Percentiles rank a stretch among this genome's conserved stretches.
Conservation (phyloP, 2,113 vertebrate genomes). For the Asarcornis scutulata region DNA sequence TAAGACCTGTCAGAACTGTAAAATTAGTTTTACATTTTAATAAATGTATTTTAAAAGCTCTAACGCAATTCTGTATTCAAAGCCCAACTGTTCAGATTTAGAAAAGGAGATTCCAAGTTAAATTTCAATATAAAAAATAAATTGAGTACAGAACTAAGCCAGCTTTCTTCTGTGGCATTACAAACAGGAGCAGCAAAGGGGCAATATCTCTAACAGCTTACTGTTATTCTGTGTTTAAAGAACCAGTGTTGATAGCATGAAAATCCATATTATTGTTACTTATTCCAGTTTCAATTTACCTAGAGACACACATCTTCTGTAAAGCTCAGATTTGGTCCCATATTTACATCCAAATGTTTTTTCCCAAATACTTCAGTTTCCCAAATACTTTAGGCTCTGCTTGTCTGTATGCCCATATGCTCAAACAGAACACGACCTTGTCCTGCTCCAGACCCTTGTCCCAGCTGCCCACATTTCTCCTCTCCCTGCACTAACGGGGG, state of each 20-base stretch:
- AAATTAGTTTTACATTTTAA: constrained; percentile 57
- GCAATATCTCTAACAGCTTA: background rate
- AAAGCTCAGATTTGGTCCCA: background rate
- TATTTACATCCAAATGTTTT: background rate
- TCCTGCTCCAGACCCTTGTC: background rate
- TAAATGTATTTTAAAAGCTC: constrained; percentile 58
- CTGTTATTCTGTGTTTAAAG: background rate
- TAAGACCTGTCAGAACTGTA: constrained; percentile 47
- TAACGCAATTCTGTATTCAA: constrained; percentile 28
- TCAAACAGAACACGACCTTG: background rate
- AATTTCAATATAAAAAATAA: background rate
- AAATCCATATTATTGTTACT: background rate
- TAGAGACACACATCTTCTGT: background rate
- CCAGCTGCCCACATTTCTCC: background rate
- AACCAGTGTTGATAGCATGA: background rate
- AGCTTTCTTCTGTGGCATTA: background rate
- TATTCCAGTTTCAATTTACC: background rate
- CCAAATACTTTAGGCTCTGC: background rate
- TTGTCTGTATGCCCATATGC: too few relatives aligned
- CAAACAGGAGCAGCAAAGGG: background rate
- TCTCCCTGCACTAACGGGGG: background rate
- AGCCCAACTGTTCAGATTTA: constrained; percentile 12
- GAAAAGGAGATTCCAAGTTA: background rate
- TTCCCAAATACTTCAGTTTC: background rate
- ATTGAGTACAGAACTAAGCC: background rate